These are phyloP conservation scores for Phenacoccus solenopsis DNA, from an alignment of 1,140 invertebrate genomes.

Conservation along the genomic window DNA sequence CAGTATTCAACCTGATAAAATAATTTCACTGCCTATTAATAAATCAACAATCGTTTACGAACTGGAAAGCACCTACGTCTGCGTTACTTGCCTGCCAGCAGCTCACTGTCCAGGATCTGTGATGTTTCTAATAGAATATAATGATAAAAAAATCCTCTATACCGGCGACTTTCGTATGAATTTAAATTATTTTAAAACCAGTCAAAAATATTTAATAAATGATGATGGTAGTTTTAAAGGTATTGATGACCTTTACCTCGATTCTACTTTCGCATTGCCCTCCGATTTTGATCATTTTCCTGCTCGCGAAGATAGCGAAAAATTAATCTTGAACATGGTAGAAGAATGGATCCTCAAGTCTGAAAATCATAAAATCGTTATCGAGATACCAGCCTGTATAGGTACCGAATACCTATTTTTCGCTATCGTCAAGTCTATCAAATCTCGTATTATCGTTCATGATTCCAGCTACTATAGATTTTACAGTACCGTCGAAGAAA, in stretches of 20 bases:
- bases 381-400: constrained; percentile 41
- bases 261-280: constrained; percentile 50
- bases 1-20: constrained; percentile 15
- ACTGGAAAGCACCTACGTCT: constrained; percentile 29
- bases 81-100: constrained; percentile 46
- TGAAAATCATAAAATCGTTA: constrained; percentile 36
- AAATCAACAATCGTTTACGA: neutral
- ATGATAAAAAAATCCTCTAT: constrained; percentile 41
- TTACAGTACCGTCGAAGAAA: constrained; percentile 32
- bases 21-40: constrained; percentile 28
- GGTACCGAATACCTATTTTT: constrained; percentile 48
- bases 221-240: constrained; percentile 38
- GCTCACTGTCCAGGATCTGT: constrained; percentile 59
- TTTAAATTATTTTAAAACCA: neutral
- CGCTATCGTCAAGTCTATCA: constrained; percentile 38
- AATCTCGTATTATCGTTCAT: constrained; percentile 41
- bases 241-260: constrained; percentile 50
- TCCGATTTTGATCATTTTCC: constrained; percentile 41
- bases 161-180: constrained; percentile 49
- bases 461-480: constrained; percentile 33
- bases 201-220: constrained; percentile 36
- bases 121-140: constrained; percentile 54
- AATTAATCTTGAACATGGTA: constrained; percentile 37
- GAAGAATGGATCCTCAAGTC: constrained; percentile 38
- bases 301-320: constrained; percentile 40